These are phyloP conservation scores for Anastatus disparis DNA, from an alignment of 1,140 invertebrate species.

Conservation along the genomic window DNA sequence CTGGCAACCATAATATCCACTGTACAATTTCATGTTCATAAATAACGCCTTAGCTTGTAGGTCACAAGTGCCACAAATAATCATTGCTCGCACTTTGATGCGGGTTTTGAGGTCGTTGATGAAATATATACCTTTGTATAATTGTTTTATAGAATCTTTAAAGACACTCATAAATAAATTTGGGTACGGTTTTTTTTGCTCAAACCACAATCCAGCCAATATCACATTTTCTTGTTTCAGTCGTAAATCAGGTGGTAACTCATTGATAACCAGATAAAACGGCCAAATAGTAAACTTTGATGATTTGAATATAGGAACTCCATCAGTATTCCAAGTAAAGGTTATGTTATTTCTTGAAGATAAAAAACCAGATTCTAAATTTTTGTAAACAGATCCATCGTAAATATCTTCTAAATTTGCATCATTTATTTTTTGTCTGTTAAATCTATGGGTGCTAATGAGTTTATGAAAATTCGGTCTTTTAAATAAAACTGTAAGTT, in stretches of 20 bases:
- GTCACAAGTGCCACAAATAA: neutral
- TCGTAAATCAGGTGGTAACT: neutral
- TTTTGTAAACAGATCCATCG: neutral
- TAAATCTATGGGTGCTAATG: too few species aligned
- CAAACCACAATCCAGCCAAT: slow-evolving; percentile 16
- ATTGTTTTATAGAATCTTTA: neutral
- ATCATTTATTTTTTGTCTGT: too few species aligned
- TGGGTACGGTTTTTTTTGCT: neutral
- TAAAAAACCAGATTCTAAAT: neutral
- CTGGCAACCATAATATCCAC: neutral
- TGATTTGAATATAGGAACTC: neutral
- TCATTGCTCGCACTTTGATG: neutral
- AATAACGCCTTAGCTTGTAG: slow-evolving; percentile 5
- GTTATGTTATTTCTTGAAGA: neutral
- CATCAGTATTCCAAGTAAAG: slow-evolving; percentile 13
- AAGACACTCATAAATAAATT: neutral
- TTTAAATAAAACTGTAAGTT: too few species aligned
- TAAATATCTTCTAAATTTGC: too few species aligned
- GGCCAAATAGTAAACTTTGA: slow-evolving; percentile 16
- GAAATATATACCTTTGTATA: slow-evolving; percentile 4
- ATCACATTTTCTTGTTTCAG: slow-evolving; percentile 6
- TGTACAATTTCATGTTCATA: neutral
- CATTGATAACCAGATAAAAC: neutral
- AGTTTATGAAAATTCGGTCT: too few species aligned
- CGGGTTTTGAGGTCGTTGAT: neutral